Conservation (phyloP, 2,888 invertebrate species). For the Gryllus longicercus region DNA sequence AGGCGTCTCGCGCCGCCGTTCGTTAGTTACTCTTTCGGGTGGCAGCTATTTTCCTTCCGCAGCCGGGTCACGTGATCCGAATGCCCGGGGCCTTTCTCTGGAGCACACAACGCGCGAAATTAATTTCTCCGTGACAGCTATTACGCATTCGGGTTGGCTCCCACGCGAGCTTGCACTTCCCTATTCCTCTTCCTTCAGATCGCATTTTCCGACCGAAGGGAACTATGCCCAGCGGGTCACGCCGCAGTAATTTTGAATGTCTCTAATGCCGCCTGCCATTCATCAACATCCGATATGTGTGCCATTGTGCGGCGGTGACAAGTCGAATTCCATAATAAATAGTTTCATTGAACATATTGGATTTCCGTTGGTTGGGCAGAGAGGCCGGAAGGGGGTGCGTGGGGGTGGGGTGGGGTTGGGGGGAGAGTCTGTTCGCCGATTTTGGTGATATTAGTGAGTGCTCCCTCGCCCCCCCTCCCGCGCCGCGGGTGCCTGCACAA, state of each 20-base stretch:
- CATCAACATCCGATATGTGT: conserved; percentile 5
- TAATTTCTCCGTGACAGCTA: too few species aligned
- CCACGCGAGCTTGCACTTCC: not conserved
- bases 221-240: conserved; percentile 5
- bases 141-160: too few species aligned
- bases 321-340: conserved; percentile 9
- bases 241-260: not conserved
- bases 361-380: not conserved
- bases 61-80: too few species aligned
- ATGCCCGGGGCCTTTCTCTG: too few species aligned
- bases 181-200: not conserved
- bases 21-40: too few species aligned
- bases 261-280: not conserved
- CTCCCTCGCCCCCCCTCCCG: too few species aligned
- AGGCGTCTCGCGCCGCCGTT: too few species aligned
- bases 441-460: not conserved
- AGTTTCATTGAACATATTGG: conserved; percentile 17
- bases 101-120: too few species aligned
- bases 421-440: not conserved
- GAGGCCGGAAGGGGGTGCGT: not conserved
- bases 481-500: too few species aligned
- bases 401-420: not conserved
- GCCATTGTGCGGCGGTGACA: conserved; percentile 7
- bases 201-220: not conserved
- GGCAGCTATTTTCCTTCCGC: too few species aligned